Percentiles rank a stretch among this genome's conserved stretches.
phyloP scores from a whole-genome alignment of 2,113 vertebrate species.

The Zosterops lateralis region DNA sequence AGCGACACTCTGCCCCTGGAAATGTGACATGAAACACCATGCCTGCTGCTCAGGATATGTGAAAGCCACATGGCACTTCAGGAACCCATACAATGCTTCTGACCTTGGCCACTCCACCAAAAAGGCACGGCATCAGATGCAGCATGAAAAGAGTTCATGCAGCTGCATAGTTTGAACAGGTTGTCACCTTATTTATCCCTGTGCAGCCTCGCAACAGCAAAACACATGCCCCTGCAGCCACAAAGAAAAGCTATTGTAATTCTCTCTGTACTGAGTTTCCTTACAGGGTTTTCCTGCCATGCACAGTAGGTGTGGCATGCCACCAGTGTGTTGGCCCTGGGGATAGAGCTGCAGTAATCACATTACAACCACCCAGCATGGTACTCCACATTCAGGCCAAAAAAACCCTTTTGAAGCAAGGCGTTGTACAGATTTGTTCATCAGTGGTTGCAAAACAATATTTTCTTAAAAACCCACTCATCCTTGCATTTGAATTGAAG shows the following conservation, averaged over 20 bases:
- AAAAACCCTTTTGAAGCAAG: neutral
- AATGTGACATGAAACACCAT: accelerated
- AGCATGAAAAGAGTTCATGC: neutral
- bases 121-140: accelerated
- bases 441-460: neutral
- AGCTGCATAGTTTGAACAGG: neutral
- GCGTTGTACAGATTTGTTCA: neutral
- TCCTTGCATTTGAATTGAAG: neutral
- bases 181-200: conserved; percentile 29
- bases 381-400: neutral
- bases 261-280: neutral
- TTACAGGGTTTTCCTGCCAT: neutral
- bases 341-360: neutral
- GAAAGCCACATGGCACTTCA: neutral
- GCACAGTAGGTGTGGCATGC: accelerated
- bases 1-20: neutral
- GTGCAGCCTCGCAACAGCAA: neutral
- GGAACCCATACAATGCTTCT: neutral
- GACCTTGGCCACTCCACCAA: neutral
- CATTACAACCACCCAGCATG: neutral
- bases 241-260: conserved; percentile 16
- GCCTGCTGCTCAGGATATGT: neutral
- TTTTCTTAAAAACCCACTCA: neutral
- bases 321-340: accelerated
- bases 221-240: neutral